A percentile compares a stretch with the other conserved stretches of the same genome.
phyloP scores from a whole-genome alignment of 2,113 vertebrate genomes.

The Caracal caracal region DNA sequence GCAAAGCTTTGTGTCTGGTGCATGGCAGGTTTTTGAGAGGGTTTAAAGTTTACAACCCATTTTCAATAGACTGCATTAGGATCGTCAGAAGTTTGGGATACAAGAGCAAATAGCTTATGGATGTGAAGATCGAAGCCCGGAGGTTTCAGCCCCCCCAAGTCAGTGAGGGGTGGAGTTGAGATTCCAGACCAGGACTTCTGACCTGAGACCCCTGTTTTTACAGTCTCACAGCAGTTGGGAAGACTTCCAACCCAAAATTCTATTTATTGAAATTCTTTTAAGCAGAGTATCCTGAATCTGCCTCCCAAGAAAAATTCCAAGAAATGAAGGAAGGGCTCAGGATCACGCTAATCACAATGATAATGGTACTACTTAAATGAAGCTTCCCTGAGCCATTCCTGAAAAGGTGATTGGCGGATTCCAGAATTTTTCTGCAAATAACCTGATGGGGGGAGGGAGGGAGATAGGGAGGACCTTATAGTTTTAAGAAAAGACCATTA shows the following conservation, averaged over 20 bases:
- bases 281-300: background rate
- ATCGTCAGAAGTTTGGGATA: background rate
- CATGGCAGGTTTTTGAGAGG: background rate
- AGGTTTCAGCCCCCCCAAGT: background rate
- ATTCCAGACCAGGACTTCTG: background rate
- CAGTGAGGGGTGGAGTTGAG: background rate
- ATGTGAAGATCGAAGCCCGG: background rate
- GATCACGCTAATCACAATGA: background rate
- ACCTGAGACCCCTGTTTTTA: background rate
- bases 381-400: background rate
- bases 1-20: background rate
- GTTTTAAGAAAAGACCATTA: constrained; percentile 68
- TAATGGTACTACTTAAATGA: background rate
- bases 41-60: background rate
- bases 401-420: background rate
- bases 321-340: background rate
- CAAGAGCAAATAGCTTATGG: background rate
- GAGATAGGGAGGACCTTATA: background rate
- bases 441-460: background rate
- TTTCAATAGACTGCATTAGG: background rate
- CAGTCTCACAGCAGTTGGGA: background rate
- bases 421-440: background rate
- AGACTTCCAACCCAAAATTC: background rate
- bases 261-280: constrained; percentile 4
- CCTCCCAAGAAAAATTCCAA: background rate